Evolutionary conservation across 1,140 invertebrate species (phyloP).

Genomic region (Mesaphorura yosii): DNA sequence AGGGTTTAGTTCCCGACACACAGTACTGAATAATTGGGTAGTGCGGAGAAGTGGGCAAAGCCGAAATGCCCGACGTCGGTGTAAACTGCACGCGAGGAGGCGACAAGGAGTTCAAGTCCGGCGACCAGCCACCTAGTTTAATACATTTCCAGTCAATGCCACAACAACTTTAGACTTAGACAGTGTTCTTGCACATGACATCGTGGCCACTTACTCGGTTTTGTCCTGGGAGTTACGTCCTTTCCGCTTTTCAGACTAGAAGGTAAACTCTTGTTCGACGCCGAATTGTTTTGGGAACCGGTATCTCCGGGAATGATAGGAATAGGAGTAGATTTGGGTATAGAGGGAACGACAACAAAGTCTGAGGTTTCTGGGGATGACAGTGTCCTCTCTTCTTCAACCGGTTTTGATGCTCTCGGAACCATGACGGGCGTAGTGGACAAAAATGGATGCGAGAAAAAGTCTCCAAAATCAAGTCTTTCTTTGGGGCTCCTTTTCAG

Average conservation of each 20-base stretch:
- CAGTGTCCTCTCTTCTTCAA: slow-evolving; percentile 26
- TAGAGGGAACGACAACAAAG: slow-evolving; percentile 69
- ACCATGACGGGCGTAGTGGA: slow-evolving; percentile 9
- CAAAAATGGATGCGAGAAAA: slow-evolving; percentile 85
- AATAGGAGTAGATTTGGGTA: slow-evolving; percentile 31
- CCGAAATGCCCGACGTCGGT: slow-evolving; percentile 22
- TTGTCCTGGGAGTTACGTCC: slow-evolving; percentile 1
- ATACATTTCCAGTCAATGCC: background rate
- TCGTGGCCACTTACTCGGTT: background rate
- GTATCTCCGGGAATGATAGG: slow-evolving; percentile 25
- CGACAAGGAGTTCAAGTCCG: slow-evolving; percentile 74
- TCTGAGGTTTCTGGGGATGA: slow-evolving; percentile 17
- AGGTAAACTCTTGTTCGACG: slow-evolving; percentile 11
- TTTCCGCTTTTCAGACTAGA: background rate
- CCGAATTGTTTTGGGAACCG: slow-evolving; percentile 25
- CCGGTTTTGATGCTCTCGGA: slow-evolving; percentile 10
- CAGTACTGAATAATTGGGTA: slow-evolving; percentile 29
- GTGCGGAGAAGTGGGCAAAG: slow-evolving; percentile 24
- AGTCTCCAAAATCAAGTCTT: slow-evolving; percentile 87
- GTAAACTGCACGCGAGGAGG: slow-evolving; percentile 57
- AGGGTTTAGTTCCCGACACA: slow-evolving; percentile 10
- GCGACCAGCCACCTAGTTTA: slow-evolving; percentile 33
- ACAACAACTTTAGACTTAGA: too few relatives aligned
- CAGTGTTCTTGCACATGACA: too few relatives aligned
- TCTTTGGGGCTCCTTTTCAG: slow-evolving; percentile 86